Evolutionary conservation across 2,888 invertebrate genomes (phyloP).

Genomic region (Apoda limacodes): DNA sequence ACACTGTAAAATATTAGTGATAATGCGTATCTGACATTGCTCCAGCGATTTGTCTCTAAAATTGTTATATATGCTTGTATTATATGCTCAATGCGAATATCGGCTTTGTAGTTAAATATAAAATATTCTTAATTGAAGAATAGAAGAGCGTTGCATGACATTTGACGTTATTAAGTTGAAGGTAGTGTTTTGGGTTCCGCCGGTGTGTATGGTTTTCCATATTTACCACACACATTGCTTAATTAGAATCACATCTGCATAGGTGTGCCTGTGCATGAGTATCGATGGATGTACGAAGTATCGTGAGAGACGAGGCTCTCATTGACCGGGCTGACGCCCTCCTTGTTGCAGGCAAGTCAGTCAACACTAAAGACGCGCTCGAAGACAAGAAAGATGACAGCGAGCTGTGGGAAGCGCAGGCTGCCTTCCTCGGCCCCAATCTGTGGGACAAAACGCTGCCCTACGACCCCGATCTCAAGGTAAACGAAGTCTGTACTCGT

Average conservation of each 20-base stretch:
- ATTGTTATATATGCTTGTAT: too few species aligned
- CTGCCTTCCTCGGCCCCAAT: slow-evolving; percentile 95
- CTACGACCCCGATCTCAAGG: slow-evolving; percentile 96
- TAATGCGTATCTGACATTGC: too few species aligned
- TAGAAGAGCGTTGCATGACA: too few species aligned
- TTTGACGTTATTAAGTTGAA: too few species aligned
- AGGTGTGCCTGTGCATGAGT: slow-evolving; percentile 4
- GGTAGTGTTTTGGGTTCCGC: too few species aligned
- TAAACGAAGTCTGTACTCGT: slow-evolving; percentile 76
- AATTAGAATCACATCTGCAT: slow-evolving; percentile 6
- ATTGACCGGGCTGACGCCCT: slow-evolving; percentile 44
- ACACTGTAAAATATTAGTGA: too few species aligned
- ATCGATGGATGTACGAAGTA: slow-evolving; percentile 2
- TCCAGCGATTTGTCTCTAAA: too few species aligned
- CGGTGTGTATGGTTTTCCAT: too few species aligned
- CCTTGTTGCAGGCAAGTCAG: slow-evolving; percentile 74
- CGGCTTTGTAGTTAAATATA: too few species aligned
- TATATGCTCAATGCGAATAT: too few species aligned
- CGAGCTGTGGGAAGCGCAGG: slow-evolving; percentile 93
- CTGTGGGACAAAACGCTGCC: slow-evolving; percentile 95
- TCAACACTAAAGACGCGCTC: slow-evolving; percentile 70
- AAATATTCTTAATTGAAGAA: too few species aligned
- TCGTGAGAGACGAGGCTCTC: slow-evolving; percentile 19
- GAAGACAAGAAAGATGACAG: slow-evolving; percentile 85
- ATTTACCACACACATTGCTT: slow-evolving; percentile 7